These are phyloP conservation scores for Barnardius zonarius DNA, from an alignment of 2,113 vertebrate species.

Conservation along the genomic window DNA sequence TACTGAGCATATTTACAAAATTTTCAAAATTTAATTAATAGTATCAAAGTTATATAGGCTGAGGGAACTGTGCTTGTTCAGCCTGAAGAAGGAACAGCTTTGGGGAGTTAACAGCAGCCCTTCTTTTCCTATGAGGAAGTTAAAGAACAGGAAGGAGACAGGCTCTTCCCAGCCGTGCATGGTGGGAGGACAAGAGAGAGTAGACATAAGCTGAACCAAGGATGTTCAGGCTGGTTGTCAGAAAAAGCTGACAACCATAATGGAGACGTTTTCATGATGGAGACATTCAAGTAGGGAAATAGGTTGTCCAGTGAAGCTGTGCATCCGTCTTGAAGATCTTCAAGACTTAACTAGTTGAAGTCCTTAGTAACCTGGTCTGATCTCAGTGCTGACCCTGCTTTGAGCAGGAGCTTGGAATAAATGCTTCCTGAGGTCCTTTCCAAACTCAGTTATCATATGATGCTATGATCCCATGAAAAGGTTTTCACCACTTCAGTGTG, in stretches of 20 bases:
- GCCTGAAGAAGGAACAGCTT: background rate
- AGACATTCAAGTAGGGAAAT: background rate
- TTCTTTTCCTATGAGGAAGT: background rate
- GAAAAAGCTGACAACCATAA: background rate
- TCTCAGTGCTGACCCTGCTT: background rate
- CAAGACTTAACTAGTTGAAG: background rate
- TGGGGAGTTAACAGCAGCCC: background rate
- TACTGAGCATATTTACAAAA: background rate
- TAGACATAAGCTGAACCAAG: background rate
- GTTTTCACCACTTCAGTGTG: background rate
- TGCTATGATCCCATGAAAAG: background rate
- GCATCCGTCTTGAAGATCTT: background rate
- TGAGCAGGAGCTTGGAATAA: background rate
- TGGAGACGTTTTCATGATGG: background rate
- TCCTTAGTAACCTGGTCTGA: background rate
- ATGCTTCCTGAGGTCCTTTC: background rate
- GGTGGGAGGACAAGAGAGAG: background rate
- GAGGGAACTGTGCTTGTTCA: background rate
- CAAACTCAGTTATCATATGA: background rate
- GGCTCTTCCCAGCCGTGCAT: rapidly evolving
- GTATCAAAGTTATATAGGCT: background rate
- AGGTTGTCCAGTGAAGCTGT: background rate
- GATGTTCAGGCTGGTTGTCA: background rate
- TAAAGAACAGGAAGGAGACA: background rate
- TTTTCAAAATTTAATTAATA: background rate